Percentiles rank a stretch among this genome's conserved stretches.
phyloP scores from a whole-genome alignment of 2,113 vertebrate species.

The Xenotilapia flavipinnis region DNA sequence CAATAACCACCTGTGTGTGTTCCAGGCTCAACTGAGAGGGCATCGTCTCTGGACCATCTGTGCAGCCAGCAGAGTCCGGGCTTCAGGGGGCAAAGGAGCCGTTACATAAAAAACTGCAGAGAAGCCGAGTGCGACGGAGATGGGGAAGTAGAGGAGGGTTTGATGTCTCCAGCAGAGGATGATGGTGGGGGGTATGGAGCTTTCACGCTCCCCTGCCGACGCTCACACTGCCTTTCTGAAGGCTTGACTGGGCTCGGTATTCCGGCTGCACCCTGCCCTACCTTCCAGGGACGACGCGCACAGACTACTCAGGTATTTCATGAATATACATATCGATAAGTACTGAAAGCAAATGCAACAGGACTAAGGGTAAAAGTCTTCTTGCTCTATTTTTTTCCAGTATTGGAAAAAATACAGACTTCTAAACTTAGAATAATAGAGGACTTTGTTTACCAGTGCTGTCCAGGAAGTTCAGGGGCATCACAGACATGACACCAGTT shows the following conservation, averaged over 20 bases:
- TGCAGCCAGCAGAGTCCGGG: slow-evolving; percentile 74
- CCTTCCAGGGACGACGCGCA: slow-evolving; percentile 89
- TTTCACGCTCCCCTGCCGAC: slow-evolving; percentile 92
- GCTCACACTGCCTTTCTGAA: slow-evolving; percentile 95
- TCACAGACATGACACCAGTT: slow-evolving; percentile 10
- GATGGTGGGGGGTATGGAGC: slow-evolving; percentile 79
- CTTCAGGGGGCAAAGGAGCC: slow-evolving; percentile 73
- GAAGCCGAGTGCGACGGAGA: slow-evolving; percentile 58
- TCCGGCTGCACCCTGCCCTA: slow-evolving; percentile 74
- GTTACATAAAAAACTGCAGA: slow-evolving; percentile 74
- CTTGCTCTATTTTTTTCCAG: not conserved
- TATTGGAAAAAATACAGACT: not conserved
- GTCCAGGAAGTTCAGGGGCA: slow-evolving; percentile 1
- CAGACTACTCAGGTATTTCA: slow-evolving; percentile 86
- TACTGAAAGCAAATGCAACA: not conserved
- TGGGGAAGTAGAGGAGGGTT: slow-evolving; percentile 62
- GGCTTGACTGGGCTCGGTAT: slow-evolving; percentile 77
- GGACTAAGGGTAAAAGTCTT: not conserved
- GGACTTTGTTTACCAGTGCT: not conserved
- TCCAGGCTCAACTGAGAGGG: slow-evolving; percentile 75
- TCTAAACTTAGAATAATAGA: not conserved
- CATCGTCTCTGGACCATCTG: slow-evolving; percentile 89
- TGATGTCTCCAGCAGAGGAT: slow-evolving; percentile 70
- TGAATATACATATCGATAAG: not conserved
- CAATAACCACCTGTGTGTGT: slow-evolving; percentile 28